Percentiles rank a stretch among this genome's conserved stretches.
phyloP scores from a whole-genome alignment of 2,113 vertebrate species.

The Salminus brasiliensis region DNA sequence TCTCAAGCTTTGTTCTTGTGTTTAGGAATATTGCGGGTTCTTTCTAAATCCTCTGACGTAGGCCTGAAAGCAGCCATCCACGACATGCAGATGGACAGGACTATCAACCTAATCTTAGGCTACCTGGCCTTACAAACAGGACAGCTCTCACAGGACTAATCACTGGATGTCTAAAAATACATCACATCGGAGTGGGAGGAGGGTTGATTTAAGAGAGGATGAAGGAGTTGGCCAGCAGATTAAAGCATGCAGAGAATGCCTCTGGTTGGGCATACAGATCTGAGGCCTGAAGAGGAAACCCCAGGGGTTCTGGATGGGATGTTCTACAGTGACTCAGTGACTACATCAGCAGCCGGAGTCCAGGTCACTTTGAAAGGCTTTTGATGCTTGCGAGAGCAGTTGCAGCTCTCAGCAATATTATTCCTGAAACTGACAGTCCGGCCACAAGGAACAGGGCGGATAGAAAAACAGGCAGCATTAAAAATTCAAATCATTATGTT shows the following conservation, averaged over 20 bases:
- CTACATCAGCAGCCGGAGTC: constrained; percentile 29
- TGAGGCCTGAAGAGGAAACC: constrained; percentile 13
- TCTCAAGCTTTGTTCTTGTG: constrained; percentile 2
- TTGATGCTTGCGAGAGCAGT: constrained; percentile 32
- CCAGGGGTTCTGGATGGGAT: constrained; percentile 35
- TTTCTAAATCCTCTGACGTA: neutral
- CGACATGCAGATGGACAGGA: neutral
- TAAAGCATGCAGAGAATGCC: constrained; percentile 18
- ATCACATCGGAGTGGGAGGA: neutral
- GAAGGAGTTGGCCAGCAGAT: constrained; percentile 24
- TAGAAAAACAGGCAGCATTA: constrained; percentile 32
- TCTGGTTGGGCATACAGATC: constrained; percentile 33
- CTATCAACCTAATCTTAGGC: neutral
- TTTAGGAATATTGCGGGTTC: neutral
- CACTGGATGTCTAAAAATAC: constrained; percentile 13
- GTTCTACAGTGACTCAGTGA: constrained; percentile 19
- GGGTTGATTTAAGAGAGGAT: constrained; percentile 8
- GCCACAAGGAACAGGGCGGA: constrained; percentile 27
- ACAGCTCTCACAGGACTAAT: constrained; percentile 31
- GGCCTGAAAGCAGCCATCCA: neutral
- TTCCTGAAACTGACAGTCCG: constrained; percentile 38
- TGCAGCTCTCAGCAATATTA: constrained; percentile 43
- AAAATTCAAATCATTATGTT: constrained; percentile 41
- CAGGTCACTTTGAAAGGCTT: constrained; percentile 50
- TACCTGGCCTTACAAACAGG: neutral